Percentiles rank a stretch among this genome's conserved stretches.
Conservation (phyloP, 2,797 vertebrate species). For the Danio tinwini region DNA sequence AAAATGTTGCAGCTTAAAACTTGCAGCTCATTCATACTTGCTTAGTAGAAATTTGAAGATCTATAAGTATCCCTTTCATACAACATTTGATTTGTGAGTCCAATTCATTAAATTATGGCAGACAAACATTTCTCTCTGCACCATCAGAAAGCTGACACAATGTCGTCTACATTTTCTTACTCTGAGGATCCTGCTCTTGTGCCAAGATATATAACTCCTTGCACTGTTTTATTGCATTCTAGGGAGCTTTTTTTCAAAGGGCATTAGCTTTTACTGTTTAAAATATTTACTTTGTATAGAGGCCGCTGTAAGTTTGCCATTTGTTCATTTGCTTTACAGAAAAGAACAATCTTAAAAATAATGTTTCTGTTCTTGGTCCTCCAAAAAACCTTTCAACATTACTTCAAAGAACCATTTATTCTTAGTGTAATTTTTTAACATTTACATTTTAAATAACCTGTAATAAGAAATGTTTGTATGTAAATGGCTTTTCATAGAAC, state of each 20-base stretch:
- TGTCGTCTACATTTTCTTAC: background rate
- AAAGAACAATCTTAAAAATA: no score
- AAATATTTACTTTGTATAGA: background rate
- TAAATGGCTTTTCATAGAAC: no score
- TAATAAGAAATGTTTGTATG: no score
- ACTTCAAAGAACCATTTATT: no score
- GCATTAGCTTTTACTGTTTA: background rate
- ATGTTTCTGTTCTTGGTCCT: no score
- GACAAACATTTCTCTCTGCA: background rate
- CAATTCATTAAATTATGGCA: background rate
- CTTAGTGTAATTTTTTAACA: no score
- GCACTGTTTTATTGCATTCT: constrained; percentile 12
- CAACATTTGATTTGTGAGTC: constrained; percentile 1
- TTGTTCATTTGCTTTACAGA: background rate
- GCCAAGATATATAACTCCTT: background rate
- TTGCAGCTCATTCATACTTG: background rate
- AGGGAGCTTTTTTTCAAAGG: background rate
- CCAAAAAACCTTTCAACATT: no score
- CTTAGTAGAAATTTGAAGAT: background rate
- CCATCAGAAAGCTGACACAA: background rate
- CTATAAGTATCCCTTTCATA: background rate
- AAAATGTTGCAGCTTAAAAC: constrained; percentile 21
- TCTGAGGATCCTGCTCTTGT: background rate
- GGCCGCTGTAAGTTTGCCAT: background rate
- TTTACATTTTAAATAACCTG: no score